phyloP scores from a whole-genome alignment of 2,888 invertebrate species.

The Galerucella pusilla region DNA sequence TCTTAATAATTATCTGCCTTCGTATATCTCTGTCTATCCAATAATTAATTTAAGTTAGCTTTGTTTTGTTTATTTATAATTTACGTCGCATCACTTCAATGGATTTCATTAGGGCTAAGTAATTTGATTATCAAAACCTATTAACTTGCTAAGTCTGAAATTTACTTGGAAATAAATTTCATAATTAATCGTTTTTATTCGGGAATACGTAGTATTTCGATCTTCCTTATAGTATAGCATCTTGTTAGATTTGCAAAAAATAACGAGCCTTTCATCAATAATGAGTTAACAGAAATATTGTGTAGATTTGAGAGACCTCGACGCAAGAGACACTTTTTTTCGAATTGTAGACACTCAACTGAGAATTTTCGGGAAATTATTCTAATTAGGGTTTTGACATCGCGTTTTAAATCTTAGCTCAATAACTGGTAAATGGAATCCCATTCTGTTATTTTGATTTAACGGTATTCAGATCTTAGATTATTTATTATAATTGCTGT shows the following conservation, averaged over 20 bases:
- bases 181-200: slow-evolving; percentile 62
- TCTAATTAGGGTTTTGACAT: no score
- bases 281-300: no score
- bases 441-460: no score
- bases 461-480: no score
- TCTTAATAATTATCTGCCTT: slow-evolving; percentile 45
- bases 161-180: slow-evolving; percentile 60
- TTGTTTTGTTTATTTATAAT: slow-evolving; percentile 62
- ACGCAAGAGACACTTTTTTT: no score
- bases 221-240: slow-evolving; percentile 1
- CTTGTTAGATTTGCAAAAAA: neutral
- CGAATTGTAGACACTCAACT: no score
- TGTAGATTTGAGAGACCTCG: no score
- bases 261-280: no score
- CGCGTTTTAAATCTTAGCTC: no score
- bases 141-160: slow-evolving; percentile 60
- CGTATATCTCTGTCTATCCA: slow-evolving; percentile 41
- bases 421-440: no score
- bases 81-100: slow-evolving; percentile 62
- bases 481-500: no score
- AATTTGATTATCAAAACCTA: slow-evolving; percentile 62
- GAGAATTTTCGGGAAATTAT: no score
- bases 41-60: slow-evolving; percentile 60
- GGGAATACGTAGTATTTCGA: slow-evolving; percentile 55
- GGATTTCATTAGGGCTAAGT: slow-evolving; percentile 61